These are phyloP conservation scores for Tretioscincus oriximinensis DNA, from an alignment of 2,113 vertebrate species.

Conservation along the genomic window DNA sequence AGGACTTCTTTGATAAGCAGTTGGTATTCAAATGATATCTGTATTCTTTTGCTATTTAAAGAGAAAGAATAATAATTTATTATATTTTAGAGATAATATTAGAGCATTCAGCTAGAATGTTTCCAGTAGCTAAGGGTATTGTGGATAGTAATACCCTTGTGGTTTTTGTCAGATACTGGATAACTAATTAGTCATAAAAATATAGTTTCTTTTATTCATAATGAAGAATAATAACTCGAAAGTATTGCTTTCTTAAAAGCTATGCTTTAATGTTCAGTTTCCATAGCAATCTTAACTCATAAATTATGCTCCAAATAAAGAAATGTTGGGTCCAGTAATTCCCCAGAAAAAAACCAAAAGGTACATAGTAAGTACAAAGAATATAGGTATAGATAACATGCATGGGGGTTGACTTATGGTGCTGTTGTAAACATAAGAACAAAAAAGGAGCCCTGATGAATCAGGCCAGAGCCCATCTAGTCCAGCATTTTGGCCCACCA, in stretches of 20 bases:
- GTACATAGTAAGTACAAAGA: neutral
- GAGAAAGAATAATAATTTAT: conserved; percentile 2
- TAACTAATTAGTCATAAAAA: neutral
- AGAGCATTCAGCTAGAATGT: neutral
- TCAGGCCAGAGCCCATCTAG: too few species aligned
- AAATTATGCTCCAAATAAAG: neutral
- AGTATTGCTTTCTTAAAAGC: neutral
- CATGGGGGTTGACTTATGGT: too few species aligned
- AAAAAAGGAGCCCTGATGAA: too few species aligned
- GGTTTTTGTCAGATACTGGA: neutral
- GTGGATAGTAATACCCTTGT: neutral
- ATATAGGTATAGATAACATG: too few species aligned
- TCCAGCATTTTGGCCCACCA: too few species aligned
- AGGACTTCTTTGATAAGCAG: conserved; percentile 13
- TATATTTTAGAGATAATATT: conserved; percentile 6
- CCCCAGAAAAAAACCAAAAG: neutral
- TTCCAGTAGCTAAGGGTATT: neutral
- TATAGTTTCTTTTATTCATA: neutral
- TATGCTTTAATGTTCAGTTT: neutral
- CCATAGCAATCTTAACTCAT: neutral
- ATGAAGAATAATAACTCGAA: neutral
- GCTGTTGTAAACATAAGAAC: too few species aligned
- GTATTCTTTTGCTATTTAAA: neutral
- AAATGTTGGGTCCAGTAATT: neutral
- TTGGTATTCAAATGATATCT: neutral